These are phyloP conservation scores for Beris chalybata DNA, from an alignment of 2,888 invertebrate genomes.

Conservation along the genomic window DNA sequence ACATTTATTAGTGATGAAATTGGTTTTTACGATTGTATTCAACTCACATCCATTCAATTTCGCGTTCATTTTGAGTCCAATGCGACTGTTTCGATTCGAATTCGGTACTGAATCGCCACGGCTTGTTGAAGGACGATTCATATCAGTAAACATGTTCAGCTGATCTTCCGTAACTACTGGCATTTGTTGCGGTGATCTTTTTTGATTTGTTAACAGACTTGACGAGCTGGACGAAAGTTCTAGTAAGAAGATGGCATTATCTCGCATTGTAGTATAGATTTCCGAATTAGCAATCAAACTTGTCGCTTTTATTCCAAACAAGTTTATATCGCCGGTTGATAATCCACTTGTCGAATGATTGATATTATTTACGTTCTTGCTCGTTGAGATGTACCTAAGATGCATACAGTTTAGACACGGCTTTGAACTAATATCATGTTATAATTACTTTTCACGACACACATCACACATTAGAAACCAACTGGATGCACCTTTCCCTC, in stretches of 20 bases:
- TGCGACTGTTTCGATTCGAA: constrained; percentile 49
- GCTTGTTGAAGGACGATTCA: constrained; percentile 55
- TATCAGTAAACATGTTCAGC: constrained; percentile 48
- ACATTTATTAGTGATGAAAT: too few species aligned
- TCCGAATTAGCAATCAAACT: constrained; percentile 54
- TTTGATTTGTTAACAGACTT: constrained; percentile 42
- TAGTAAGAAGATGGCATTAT: constrained; percentile 91
- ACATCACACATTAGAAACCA: constrained; percentile 93
- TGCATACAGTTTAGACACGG: not conserved
- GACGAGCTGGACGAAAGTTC: constrained; percentile 76
- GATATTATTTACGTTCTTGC: constrained; percentile 53
- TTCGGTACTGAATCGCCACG: constrained; percentile 48
- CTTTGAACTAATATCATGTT: constrained; percentile 32
- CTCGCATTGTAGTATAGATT: constrained; percentile 72
- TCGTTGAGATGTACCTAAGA: constrained; percentile 48
- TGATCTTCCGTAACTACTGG: constrained; percentile 55
- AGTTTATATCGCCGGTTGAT: constrained; percentile 54
- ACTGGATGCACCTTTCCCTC: constrained; percentile 74
- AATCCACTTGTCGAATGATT: constrained; percentile 50
- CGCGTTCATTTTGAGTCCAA: constrained; percentile 47
- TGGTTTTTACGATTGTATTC: not conserved
- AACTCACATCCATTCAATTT: constrained; percentile 39
- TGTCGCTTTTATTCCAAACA: constrained; percentile 54
- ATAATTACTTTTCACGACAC: constrained; percentile 78
- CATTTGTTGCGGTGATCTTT: constrained; percentile 54